Conservation (phyloP, 1,140 invertebrate genomes). For the Drosophila subobscura region DNA sequence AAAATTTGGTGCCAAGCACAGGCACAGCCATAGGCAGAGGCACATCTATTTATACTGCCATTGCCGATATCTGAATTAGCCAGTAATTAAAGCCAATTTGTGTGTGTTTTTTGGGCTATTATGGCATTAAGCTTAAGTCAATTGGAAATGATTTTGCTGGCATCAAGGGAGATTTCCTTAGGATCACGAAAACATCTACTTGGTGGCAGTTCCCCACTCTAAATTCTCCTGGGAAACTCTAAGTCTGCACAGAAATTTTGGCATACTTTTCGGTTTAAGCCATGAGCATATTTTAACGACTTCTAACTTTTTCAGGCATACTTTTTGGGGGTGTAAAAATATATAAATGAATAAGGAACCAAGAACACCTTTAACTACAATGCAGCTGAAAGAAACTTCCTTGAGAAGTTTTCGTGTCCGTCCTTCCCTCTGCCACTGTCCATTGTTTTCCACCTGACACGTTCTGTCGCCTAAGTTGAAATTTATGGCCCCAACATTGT, state of each 20-base stretch:
- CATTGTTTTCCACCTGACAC: neutral
- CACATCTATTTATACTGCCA: slow-evolving; percentile 27
- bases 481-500: slow-evolving; percentile 21
- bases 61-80: slow-evolving; percentile 15
- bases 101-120: slow-evolving; percentile 6
- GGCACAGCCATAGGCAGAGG: neutral
- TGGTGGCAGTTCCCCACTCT: no score
- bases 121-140: slow-evolving; percentile 38
- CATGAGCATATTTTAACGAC: no score
- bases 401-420: neutral
- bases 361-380: neutral
- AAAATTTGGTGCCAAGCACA: neutral
- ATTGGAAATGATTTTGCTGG: slow-evolving; percentile 28
- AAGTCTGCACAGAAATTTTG: neutral
- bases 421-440: slow-evolving; percentile 2
- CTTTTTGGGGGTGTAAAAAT: no score
- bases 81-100: slow-evolving; percentile 45
- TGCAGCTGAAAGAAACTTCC: slow-evolving; percentile 1
- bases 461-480: slow-evolving; percentile 16
- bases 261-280: neutral
- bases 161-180: slow-evolving; percentile 6
- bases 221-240: neutral
- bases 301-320: no score
- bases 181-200: neutral
- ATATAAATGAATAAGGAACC: slow-evolving; percentile 6